phyloP scores from a whole-genome alignment of 2,113 vertebrate genomes.

The Pelodiscus sinensis region DNA sequence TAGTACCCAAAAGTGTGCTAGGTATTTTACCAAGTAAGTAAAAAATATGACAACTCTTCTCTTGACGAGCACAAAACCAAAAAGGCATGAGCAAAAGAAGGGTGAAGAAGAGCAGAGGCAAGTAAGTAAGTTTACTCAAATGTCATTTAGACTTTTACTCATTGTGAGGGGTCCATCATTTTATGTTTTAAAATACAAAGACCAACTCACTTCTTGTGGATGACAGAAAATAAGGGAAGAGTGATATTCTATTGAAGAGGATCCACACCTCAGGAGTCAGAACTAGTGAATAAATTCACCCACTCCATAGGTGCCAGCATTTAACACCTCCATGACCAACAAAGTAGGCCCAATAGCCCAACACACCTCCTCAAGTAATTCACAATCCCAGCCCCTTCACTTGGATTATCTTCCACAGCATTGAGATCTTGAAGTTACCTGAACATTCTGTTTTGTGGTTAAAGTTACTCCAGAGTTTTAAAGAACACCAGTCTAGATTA shows the following conservation, averaged over 20 bases:
- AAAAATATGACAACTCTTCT: not conserved
- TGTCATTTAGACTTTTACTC: not conserved
- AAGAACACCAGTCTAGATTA: not conserved
- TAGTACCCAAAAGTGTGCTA: not conserved
- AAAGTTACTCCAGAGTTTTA: not conserved
- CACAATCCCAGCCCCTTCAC: accelerated
- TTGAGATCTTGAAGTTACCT: not conserved
- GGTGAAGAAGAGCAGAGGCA: not conserved
- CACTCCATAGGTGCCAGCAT: not conserved
- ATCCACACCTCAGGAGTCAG: not conserved
- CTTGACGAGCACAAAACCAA: not conserved
- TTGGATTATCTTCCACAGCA: not conserved
- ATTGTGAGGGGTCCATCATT: not conserved
- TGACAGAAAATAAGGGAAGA: not conserved
- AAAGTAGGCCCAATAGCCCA: not conserved
- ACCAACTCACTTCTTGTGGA: not conserved
- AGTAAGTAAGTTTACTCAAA: not conserved
- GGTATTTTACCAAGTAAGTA: not conserved
- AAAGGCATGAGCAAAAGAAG: not conserved
- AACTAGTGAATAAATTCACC: not conserved
- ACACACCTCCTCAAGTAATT: not conserved
- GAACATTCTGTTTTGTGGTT: not conserved
- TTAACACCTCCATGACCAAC: not conserved
- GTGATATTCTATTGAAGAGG: not conserved
- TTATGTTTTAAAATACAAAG: not conserved